Percentiles rank a stretch among this genome's conserved stretches.
Conservation (phyloP, 2,797 vertebrate species). For the Chromis chromis region DNA sequence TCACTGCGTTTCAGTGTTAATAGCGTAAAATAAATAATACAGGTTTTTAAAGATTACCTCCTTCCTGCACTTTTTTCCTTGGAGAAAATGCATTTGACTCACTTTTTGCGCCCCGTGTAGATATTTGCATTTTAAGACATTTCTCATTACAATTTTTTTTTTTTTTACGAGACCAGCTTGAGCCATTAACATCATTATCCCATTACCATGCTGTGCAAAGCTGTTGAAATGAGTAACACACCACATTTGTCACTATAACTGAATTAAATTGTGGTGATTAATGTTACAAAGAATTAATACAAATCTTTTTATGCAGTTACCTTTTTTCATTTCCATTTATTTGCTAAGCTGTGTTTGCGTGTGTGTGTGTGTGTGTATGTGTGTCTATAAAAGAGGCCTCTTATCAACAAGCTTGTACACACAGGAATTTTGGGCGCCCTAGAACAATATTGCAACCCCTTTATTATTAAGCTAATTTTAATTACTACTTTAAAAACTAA, state of each 20-base stretch:
- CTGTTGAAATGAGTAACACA: conserved; percentile 45
- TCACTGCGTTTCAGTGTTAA: neutral
- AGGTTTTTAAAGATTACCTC: conserved; percentile 24
- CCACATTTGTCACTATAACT: conserved; percentile 57
- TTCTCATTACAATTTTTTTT: conserved; percentile 52
- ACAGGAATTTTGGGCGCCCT: neutral
- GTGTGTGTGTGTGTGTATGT: conserved; percentile 12
- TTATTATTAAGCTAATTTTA: conserved; percentile 13
- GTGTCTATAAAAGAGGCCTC: neutral
- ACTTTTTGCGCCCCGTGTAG: conserved; percentile 16
- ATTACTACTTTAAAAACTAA: neutral
- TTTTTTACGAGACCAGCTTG: conserved; percentile 43
- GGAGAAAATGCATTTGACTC: conserved; percentile 28
- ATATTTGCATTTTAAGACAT: conserved; percentile 49
- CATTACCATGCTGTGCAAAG: conserved; percentile 60
- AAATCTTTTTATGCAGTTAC: conserved; percentile 54
- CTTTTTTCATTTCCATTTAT: conserved; percentile 42
- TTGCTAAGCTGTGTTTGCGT: conserved; percentile 1
- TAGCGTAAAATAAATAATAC: neutral
- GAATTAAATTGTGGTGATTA: conserved; percentile 56
- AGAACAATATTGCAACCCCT: conserved; percentile 1
- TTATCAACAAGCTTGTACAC: neutral
- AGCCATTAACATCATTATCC: conserved; percentile 65
- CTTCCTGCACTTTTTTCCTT: conserved; percentile 7
- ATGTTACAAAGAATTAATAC: conserved; percentile 51